Percentiles rank a stretch among this genome's conserved stretches.
These are phyloP conservation scores for Neodiprion fabricii DNA, from an alignment of 1,140 invertebrate genomes.

Conservation along the genomic window DNA sequence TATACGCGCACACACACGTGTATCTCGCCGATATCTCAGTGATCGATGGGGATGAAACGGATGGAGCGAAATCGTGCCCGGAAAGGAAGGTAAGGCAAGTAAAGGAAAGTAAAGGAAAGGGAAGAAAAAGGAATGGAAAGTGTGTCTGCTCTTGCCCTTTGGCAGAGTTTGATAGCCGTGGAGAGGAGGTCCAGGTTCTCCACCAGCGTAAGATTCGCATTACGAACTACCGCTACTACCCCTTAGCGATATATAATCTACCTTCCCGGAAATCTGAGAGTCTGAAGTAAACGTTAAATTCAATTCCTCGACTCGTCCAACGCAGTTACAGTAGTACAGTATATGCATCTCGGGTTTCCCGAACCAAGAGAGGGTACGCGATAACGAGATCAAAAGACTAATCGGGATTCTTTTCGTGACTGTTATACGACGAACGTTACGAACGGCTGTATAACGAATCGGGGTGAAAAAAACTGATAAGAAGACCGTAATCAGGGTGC, in stretches of 20 bases:
- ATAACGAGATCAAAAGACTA: constrained; percentile 3
- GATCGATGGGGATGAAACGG: not conserved
- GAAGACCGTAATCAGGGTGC: too few species aligned
- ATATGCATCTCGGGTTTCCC: not conserved
- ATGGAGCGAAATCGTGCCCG: not conserved
- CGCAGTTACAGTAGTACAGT: not conserved
- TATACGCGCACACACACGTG: too few species aligned
- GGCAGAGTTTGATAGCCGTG: not conserved
- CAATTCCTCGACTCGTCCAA: not conserved
- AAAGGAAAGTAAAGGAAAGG: not conserved
- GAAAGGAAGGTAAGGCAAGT: constrained; percentile 6
- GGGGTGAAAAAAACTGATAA: too few species aligned
- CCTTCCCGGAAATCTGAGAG: too few species aligned
- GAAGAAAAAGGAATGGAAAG: not conserved
- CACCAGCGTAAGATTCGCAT: not conserved
- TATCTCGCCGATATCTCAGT: not conserved
- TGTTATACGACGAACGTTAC: not conserved
- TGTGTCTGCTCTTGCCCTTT: not conserved
- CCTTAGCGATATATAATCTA: too few species aligned
- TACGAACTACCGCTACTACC: not conserved
- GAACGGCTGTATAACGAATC: too few species aligned
- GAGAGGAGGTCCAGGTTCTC: not conserved
- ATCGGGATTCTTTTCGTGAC: not conserved
- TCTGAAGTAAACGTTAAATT: not conserved
- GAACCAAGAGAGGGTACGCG: not conserved